Evolutionary conservation across 2,797 vertebrate species (phyloP).

Genomic region (Cryptoprocta ferox): DNA sequence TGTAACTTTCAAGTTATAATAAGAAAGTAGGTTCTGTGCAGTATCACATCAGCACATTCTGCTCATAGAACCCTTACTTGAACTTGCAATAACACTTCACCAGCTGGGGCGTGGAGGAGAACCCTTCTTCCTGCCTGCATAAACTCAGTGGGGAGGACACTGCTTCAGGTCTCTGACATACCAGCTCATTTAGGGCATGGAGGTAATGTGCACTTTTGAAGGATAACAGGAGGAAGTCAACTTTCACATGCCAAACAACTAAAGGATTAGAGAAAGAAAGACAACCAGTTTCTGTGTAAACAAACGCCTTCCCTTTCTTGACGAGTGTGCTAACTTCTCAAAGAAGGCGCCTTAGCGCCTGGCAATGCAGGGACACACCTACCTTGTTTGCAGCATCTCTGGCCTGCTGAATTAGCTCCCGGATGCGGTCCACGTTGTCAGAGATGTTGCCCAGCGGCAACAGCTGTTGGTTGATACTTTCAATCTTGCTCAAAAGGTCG

Average conservation of each 20-base stretch:
- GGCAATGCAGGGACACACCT: conserved; percentile 8
- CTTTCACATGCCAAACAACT: background rate
- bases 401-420: conserved; percentile 96
- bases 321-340: background rate
- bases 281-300: background rate
- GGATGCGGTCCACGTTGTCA: conserved; percentile 93
- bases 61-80: background rate
- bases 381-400: conserved; percentile 97
- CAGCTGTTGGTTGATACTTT: conserved; percentile 91
- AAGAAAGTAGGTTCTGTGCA: background rate
- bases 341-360: background rate
- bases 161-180: background rate
- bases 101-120: background rate
- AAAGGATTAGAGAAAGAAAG: background rate
- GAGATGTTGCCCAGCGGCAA: conserved; percentile 92
- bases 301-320: background rate
- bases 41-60: background rate
- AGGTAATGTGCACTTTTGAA: background rate
- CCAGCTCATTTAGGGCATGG: background rate
- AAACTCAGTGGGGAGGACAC: background rate
- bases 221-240: background rate
- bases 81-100: background rate
- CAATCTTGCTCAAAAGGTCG: conserved; percentile 92
- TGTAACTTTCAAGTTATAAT: background rate
- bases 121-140: background rate